phyloP scores from a whole-genome alignment of 2,797 vertebrate genomes.

The Brachymystax lenok region DNA sequence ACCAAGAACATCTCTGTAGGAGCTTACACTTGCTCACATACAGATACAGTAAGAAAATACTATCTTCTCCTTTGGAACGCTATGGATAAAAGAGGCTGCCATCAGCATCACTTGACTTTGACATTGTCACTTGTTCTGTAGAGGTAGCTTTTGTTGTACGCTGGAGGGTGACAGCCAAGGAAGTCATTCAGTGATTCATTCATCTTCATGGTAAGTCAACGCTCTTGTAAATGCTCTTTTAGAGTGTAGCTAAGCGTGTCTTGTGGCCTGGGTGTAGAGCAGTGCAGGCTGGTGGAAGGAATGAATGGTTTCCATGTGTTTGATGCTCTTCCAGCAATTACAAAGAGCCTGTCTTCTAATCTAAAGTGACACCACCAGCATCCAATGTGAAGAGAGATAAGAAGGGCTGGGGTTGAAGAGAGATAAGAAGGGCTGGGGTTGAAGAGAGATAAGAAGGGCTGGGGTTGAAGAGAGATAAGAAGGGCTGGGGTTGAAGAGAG shows the following conservation, averaged over 20 bases:
- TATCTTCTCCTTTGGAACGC: not conserved
- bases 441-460: too few species aligned
- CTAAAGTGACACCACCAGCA: not conserved
- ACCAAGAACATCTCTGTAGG: not conserved
- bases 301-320: not conserved
- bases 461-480: too few species aligned
- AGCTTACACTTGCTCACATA: not conserved
- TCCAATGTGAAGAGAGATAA: not conserved
- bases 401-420: not conserved
- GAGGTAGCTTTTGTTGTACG: not conserved
- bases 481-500: too few species aligned
- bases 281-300: not conserved
- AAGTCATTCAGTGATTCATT: slow-evolving; percentile 1
- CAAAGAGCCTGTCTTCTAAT: not conserved
- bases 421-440: too few species aligned
- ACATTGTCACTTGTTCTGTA: not conserved
- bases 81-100: too few species aligned
- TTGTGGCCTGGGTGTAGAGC: not conserved
- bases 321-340: not conserved
- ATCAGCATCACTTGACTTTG: slow-evolving; percentile 5
- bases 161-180: not conserved
- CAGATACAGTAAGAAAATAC: not conserved
- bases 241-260: not conserved
- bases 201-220: not conserved
- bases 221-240: not conserved